Evolutionary conservation across 2,888 invertebrate genomes (phyloP).

Genomic region (Lysandra bellargus): DNA sequence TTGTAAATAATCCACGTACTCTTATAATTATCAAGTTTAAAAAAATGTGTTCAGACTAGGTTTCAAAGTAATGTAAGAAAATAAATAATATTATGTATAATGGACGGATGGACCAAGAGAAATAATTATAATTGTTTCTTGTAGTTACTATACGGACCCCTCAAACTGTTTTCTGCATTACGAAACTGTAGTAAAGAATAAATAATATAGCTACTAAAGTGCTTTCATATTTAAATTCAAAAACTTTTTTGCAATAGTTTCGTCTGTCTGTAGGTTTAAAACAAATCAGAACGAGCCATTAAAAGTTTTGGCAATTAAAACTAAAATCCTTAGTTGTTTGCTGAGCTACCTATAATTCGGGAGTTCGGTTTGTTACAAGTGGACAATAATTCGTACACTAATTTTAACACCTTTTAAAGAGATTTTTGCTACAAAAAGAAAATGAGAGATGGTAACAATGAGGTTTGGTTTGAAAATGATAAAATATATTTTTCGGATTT

Average conservation of each 20-base stretch:
- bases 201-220: background rate
- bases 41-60: too few relatives aligned
- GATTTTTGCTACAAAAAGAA: background rate
- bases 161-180: background rate
- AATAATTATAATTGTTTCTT: too few relatives aligned
- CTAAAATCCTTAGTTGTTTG: slow-evolving; percentile 21
- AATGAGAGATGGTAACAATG: background rate
- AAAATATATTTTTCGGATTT: background rate
- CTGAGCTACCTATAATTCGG: slow-evolving; percentile 14
- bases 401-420: background rate
- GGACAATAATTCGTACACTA: slow-evolving; percentile 10
- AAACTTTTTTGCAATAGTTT: background rate
- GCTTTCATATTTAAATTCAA: background rate
- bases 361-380: slow-evolving; percentile 16
- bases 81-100: too few relatives aligned
- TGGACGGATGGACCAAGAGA: too few relatives aligned
- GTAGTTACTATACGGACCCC: too few relatives aligned
- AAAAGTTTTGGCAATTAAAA: slow-evolving; percentile 28
- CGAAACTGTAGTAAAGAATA: background rate
- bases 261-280: background rate
- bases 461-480: background rate
- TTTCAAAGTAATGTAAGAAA: too few relatives aligned
- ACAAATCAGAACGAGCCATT: slow-evolving; percentile 9
- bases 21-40: too few relatives aligned
- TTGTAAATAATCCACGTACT: background rate